Base-by-base conservation (phyloP, 2,113 vertebrate genomes). In the Himantopus leucocephalus region DNA sequence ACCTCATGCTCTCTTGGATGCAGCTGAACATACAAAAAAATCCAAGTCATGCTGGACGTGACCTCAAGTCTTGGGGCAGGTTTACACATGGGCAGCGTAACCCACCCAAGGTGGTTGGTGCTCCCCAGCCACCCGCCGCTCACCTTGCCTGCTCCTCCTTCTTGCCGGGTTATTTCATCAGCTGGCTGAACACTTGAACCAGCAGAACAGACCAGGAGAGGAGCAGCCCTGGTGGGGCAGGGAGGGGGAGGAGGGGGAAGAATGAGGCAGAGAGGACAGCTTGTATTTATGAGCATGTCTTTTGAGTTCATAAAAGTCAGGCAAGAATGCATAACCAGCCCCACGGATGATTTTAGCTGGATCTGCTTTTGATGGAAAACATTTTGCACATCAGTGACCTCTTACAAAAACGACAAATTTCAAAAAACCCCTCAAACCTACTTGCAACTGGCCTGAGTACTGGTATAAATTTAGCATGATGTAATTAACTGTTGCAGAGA, bases 341-440 rank as follows among this genome's bases (percentile, higher is more conserved):
- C 24, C 43, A 53, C 8, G 10, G 89, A 79, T 41, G 8, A 85
- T 79, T 94, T 85, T 82, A 79, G 22, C 85, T 45, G 21, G 58
- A 90, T 95, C 70, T 95, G 85, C 53, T 93, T 92, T 82, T 94
- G 90, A 90, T 76, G 81, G 53, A 79, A 91, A 95, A 90, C 58
- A 88, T 94, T 96, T 94, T 94, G 74, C 10, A 1, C 66, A 72
- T 53, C 37, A 66, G 53, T 50, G 58, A 70, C 62, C 53, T 94
- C 84, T 90, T 85, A 74, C 12, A 92, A 76, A 96, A 72, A 88
- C 48, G 59, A 70, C 47, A 83, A 85, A 90, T 87, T 60, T 6
- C 48, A 30, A 74, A 86, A 88, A 41, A 37, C 12, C 39, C 41
- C 34, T 79, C 18, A 82, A 82, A 71, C 50, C 4, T 73, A 29